phyloP scores from a whole-genome alignment of 1,140 invertebrate genomes.

The Zaprionus gabonicus region DNA sequence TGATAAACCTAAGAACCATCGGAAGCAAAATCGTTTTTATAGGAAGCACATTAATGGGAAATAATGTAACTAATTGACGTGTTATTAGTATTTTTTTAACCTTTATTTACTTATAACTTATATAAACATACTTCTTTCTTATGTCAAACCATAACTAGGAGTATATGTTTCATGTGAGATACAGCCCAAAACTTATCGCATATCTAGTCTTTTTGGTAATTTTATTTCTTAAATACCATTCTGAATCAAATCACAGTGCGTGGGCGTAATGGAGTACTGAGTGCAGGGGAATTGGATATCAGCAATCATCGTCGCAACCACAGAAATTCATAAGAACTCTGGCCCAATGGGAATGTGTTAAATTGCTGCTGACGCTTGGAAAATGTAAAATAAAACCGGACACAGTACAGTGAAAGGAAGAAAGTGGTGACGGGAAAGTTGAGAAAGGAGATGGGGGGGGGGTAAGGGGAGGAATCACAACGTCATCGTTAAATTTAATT shows the following conservation, averaged over 20 bases:
- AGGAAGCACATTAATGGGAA: no score
- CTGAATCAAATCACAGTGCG: neutral
- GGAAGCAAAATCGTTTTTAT: no score
- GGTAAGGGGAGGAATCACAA: conserved; percentile 61
- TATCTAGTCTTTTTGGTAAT: neutral
- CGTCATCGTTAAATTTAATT: conserved; percentile 84
- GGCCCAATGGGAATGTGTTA: conserved; percentile 19
- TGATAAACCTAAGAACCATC: no score
- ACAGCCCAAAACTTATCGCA: no score
- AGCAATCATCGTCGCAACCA: neutral
- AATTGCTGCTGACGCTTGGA: conserved; percentile 12
- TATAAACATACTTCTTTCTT: no score
- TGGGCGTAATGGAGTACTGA: neutral
- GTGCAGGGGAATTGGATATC: neutral
- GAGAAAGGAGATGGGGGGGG: neutral
- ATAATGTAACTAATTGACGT: no score
- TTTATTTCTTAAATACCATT: neutral
- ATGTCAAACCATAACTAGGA: no score
- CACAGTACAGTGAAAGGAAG: neutral
- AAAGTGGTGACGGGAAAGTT: conserved; percentile 1
- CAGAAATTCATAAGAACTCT: conserved; percentile 1
- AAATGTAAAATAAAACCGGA: conserved; percentile 57
- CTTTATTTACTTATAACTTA: no score
- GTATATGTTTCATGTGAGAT: no score
- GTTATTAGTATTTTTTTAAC: no score